Evolutionary conservation across 2,797 vertebrate genomes (phyloP), one percentile per base, ranked within the genome.

Genomic region (Acipenser transmontanus): DNA sequence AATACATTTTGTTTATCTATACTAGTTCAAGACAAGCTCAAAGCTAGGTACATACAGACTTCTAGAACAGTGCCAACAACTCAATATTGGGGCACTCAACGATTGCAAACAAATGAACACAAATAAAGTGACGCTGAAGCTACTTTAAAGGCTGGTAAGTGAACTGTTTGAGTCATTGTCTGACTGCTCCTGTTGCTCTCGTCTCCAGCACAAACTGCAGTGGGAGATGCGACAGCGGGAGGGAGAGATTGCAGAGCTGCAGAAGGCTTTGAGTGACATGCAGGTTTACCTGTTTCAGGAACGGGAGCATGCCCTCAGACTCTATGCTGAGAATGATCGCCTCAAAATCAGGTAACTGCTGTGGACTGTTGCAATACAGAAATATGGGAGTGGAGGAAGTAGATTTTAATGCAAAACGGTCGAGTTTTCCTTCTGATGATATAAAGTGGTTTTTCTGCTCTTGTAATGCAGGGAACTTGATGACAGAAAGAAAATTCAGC

Each of bases 221-320:
- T 89, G 90, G 88, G 92, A 95, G 64, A 75, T 98, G 8, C 87
- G 74, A n/a, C 93, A 95, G 80, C 83, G 93, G 1, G 96, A 98
- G 63, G 91, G 89, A 66, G 96, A 99, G 84, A 90, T 94, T 20
- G 78, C 75, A 0, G 93, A 98, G 79, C 78, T 98, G 72, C 94
- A 98, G 74, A 98, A 91, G 59, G 97, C 96, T 8, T 80, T 99
- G 69, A 95, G 96, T 62, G 95, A 98, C 68, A 92, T 98, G 93
- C 96, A 99, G 75, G 85, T 96, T 68, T 96, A 84, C 78, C 94
- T 99, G 8, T 98, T 94, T 79, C 94, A 98, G 77, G 96, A 98
- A 73, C 87, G 93, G 63, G 97, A 98, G 64, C 95, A 97, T 0
- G 93, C 93, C 6, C 85, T 99, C 51, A 86, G 94, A 7, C 92